Conservation (phyloP, 2,888 invertebrate genomes). For the Galerucella nymphaeae region DNA sequence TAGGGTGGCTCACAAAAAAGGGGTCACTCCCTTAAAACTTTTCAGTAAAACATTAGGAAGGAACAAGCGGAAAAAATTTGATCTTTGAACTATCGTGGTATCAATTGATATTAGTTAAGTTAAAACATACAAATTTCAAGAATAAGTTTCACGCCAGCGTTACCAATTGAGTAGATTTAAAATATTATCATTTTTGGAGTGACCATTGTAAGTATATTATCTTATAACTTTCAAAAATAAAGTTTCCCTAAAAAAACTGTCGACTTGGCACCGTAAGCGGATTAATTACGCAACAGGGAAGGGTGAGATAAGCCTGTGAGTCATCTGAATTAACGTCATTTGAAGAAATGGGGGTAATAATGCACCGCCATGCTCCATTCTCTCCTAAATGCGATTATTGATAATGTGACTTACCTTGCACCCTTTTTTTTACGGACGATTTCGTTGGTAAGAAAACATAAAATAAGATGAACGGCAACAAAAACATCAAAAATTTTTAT, state of each 20-base stretch:
- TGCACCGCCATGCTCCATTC: constrained; percentile 56
- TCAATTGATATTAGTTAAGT: background rate
- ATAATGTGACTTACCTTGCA: constrained; percentile 58
- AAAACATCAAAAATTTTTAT: too few species aligned
- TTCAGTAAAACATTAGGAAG: constrained; percentile 14
- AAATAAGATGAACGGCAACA: background rate
- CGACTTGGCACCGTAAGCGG: constrained; percentile 55
- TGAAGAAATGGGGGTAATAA: constrained; percentile 60
- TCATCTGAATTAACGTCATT: constrained; percentile 58
- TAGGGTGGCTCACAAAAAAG: constrained; percentile 10
- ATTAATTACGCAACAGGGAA: constrained; percentile 58
- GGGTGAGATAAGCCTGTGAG: constrained; percentile 60
- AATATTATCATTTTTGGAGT: too few species aligned
- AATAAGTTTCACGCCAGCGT: too few species aligned
- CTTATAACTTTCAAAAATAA: background rate
- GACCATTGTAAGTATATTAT: too few species aligned
- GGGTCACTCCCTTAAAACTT: constrained; percentile 28
- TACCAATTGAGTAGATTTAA: too few species aligned
- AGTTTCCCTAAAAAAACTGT: constrained; percentile 48
- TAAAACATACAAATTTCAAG: too few species aligned
- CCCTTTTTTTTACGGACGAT: constrained; percentile 1
- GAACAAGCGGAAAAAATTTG: background rate
- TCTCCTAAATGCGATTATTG: constrained; percentile 57
- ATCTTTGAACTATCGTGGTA: background rate
- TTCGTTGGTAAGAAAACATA: background rate